These are phyloP conservation scores for Hylomyscus alleni DNA, from an alignment of 2,797 vertebrate species.

Conservation along the genomic window DNA sequence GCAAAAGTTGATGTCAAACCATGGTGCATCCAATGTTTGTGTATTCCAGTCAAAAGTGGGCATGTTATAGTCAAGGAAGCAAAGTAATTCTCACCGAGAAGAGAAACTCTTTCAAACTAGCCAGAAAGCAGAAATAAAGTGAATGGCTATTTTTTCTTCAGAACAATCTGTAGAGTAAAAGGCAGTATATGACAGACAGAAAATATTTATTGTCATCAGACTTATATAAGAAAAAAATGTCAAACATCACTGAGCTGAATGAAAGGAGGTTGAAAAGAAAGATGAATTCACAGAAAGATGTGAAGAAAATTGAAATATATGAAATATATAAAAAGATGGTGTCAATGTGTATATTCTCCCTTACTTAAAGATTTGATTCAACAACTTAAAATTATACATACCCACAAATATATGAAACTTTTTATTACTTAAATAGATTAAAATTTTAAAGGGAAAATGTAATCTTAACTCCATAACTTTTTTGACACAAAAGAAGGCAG, in stretches of 20 bases:
- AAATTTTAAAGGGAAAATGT: slow-evolving; percentile 26
- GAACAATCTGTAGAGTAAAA: background rate
- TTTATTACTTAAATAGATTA: background rate
- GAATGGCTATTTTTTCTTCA: background rate
- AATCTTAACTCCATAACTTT: background rate
- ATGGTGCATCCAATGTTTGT: background rate
- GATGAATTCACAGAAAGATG: background rate
- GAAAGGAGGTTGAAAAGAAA: background rate
- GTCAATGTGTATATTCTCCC: background rate
- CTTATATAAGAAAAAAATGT: background rate
- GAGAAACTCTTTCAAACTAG: background rate
- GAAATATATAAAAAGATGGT: background rate
- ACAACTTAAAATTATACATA: background rate
- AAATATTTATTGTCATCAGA: background rate
- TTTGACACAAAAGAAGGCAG: background rate
- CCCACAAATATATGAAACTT: background rate
- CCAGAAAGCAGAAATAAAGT: background rate
- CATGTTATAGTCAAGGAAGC: background rate
- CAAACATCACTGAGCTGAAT: background rate
- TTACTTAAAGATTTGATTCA: background rate
- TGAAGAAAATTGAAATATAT: background rate
- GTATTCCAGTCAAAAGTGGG: background rate
- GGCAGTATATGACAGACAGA: background rate
- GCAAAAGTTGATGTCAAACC: background rate
- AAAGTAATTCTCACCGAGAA: background rate